phyloP scores from a whole-genome alignment of 2,113 vertebrate species.

The Gambusia affinis region DNA sequence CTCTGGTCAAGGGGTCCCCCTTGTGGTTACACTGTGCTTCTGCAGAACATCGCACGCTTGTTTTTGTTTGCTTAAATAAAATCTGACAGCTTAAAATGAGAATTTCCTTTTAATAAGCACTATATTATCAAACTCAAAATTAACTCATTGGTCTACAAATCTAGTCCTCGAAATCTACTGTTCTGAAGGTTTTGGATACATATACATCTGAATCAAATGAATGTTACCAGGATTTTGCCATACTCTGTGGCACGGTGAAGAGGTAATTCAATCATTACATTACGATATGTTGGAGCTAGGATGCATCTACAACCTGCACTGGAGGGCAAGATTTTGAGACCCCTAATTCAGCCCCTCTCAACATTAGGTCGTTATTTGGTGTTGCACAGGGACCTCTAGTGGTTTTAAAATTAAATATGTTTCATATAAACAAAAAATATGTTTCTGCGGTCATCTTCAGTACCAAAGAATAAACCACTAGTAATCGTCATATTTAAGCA shows the following conservation, averaged over 20 bases:
- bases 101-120: not conserved
- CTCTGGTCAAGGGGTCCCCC: conserved; percentile 54
- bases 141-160: not conserved
- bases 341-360: too few species aligned
- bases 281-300: too few species aligned
- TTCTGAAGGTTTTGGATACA: too few species aligned
- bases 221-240: too few species aligned
- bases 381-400: not conserved
- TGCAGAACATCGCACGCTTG: not conserved
- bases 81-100: not conserved
- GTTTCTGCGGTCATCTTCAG: too few species aligned
- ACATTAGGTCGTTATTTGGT: not conserved
- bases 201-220: too few species aligned
- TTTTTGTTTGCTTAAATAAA: not conserved
- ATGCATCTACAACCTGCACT: too few species aligned
- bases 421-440: not conserved
- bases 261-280: too few species aligned
- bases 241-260: too few species aligned
- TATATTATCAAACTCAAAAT: not conserved
- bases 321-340: not conserved
- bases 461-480: too few species aligned
- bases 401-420: not conserved
- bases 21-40: conserved; percentile 29
- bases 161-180: too few species aligned
- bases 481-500: too few species aligned